phyloP scores from a whole-genome alignment of 1,140 invertebrate species.

The Dreissena rostriformis region DNA sequence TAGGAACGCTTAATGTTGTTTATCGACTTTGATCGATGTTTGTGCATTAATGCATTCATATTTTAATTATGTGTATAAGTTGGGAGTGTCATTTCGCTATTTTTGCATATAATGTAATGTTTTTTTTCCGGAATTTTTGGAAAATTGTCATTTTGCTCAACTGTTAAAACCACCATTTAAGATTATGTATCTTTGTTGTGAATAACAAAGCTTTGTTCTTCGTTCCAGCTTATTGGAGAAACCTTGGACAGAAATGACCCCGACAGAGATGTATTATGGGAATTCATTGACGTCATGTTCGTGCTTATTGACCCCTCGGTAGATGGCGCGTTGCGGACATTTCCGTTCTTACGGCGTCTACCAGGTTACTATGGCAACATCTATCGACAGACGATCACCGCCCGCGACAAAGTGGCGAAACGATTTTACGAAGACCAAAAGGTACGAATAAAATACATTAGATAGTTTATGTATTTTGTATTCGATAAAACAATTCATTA shows the following conservation, averaged over 20 bases:
- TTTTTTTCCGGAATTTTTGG: background rate
- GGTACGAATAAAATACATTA: no score
- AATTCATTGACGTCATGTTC: constrained; percentile 13
- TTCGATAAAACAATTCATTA: no score
- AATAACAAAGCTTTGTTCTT: no score
- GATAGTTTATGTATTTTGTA: no score
- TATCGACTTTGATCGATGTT: no score
- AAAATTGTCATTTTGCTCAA: no score
- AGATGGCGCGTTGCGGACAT: background rate
- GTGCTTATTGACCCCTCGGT: background rate
- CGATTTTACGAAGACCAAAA: constrained; percentile 18
- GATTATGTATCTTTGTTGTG: background rate
- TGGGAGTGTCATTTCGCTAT: no score
- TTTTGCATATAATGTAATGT: no score
- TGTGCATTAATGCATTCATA: no score
- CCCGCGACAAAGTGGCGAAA: constrained; percentile 13
- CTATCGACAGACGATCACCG: constrained; percentile 16
- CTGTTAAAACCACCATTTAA: background rate
- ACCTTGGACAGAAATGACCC: background rate
- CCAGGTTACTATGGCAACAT: constrained; percentile 16
- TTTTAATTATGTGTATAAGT: no score
- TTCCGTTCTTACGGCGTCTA: background rate
- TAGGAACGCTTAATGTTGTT: no score
- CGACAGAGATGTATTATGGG: constrained; percentile 7
- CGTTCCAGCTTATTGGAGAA: constrained; percentile 10